Evolutionary conservation across 2,113 vertebrate genomes (phyloP), one percentile per base, ranked within the genome.

Genomic region (Anarhynchus alexandrinus): DNA sequence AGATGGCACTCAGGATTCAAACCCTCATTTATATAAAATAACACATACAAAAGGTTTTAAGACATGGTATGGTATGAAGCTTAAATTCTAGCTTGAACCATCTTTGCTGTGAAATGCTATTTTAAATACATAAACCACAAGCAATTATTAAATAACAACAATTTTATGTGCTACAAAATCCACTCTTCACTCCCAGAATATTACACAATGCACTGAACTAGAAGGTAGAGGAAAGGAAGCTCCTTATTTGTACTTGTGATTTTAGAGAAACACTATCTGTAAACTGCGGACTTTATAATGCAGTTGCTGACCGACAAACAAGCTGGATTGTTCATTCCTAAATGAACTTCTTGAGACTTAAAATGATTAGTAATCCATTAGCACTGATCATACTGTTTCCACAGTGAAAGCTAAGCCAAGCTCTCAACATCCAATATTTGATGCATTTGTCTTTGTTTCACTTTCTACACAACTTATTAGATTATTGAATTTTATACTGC

Each of bases 1-100:
- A 97, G 94, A 95, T 90, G 93, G 91, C 95, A 95, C 94, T 93
- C 86, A 30, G 90, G 91, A 96, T 93, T 93, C 90, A 97, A 94
- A 93, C 64, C 59, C 84, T 38, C 84, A 43, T 95, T 93, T 96
- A 69, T 94, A 90, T 79, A 96, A 94, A 96, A 94, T 91, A 95
- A 93, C 91, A 87, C 90, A 94, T 91, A 91, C 94, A 93, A 93
- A 93, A 93, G 91, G 89, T 57, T 94, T 97, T 87, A 45, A 89
- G 89, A 82, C 34, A 18, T 49, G 79, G 73, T 74, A 70, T 23
- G 38, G 51, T 78, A 93, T 19, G 45, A 86, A 94, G 85, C 70
- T 90, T 52, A 38, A 90, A 83, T 51, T 91, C 87, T 65, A 92
- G 79, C 88, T 90, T 82, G 82, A 91, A 93, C 90, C 95, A 97